A percentile compares a stretch with the other conserved stretches of the same genome.
Conservation (phyloP, 2,888 invertebrate genomes). For the Zootermopsis nevadensis region DNA sequence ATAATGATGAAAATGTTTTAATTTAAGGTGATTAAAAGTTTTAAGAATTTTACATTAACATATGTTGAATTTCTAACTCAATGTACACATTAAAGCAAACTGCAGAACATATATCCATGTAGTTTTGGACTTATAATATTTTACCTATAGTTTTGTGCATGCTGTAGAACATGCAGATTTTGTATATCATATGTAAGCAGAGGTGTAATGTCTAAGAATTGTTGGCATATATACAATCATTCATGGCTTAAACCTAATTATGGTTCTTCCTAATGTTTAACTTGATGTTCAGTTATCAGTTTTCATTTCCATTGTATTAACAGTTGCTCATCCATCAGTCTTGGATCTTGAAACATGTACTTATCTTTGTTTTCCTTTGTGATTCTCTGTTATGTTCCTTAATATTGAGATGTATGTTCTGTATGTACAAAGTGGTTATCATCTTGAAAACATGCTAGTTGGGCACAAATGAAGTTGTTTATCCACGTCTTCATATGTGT, state of each 20-base stretch:
- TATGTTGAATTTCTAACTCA: neutral
- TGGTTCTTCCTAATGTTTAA: neutral
- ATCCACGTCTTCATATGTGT: neutral
- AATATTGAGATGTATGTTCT: too few relatives aligned
- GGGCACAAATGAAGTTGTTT: neutral
- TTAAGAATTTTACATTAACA: neutral
- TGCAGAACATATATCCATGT: neutral
- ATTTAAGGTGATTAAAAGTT: neutral
- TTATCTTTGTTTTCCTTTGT: neutral
- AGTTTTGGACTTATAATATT: neutral
- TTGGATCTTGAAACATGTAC: neutral
- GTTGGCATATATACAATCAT: neutral
- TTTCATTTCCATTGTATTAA: neutral
- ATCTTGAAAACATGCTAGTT: neutral
- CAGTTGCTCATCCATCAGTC: neutral
- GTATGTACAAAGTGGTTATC: neutral
- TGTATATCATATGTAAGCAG: conserved; percentile 8
- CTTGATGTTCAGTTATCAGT: too few relatives aligned
- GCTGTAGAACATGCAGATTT: conserved; percentile 2
- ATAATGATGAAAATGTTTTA: neutral
- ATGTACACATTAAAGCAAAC: neutral
- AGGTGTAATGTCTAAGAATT: conserved; percentile 6
- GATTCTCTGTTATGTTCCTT: neutral
- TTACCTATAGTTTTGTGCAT: neutral
- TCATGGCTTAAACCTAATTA: neutral